Evolutionary conservation across 2,888 invertebrate genomes (phyloP).

Genomic region (Bursaphelenchus okinawaensis): DNA sequence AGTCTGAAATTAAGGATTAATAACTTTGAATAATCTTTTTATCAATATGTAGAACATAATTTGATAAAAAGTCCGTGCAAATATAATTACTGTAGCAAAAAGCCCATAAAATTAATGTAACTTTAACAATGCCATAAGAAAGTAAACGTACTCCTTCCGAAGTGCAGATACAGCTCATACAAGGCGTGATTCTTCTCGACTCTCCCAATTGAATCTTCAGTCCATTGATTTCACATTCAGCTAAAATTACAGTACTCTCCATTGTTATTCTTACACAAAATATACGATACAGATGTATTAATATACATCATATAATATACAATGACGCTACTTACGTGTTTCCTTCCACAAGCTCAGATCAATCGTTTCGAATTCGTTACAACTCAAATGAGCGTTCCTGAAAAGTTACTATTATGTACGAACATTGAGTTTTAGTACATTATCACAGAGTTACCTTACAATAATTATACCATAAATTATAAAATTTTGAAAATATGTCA

Average conservation of each 20-base stretch:
- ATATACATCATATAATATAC: neutral
- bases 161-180: constrained; percentile 45
- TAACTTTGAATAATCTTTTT: neutral
- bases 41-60: too few relatives aligned
- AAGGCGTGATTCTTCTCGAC: constrained; percentile 53
- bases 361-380: constrained; percentile 51
- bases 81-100: too few relatives aligned
- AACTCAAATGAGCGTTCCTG: constrained; percentile 55
- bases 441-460: too few relatives aligned
- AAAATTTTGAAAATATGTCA: too few relatives aligned
- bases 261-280: neutral
- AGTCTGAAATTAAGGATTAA: constrained; percentile 29
- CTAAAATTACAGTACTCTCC: constrained; percentile 14
- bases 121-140: neutral
- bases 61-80: too few relatives aligned
- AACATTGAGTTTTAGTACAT: too few relatives aligned
- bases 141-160: constrained; percentile 42
- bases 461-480: too few relatives aligned
- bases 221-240: constrained; percentile 54
- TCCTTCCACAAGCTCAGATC: constrained; percentile 54
- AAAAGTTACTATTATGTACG: too few relatives aligned
- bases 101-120: too few relatives aligned
- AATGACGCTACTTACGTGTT: constrained; percentile 36
- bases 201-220: constrained; percentile 50
- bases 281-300: too few relatives aligned